Evolutionary conservation across 2,797 vertebrate species (phyloP).

Genomic region (Phrynocephalus forsythii): DNA sequence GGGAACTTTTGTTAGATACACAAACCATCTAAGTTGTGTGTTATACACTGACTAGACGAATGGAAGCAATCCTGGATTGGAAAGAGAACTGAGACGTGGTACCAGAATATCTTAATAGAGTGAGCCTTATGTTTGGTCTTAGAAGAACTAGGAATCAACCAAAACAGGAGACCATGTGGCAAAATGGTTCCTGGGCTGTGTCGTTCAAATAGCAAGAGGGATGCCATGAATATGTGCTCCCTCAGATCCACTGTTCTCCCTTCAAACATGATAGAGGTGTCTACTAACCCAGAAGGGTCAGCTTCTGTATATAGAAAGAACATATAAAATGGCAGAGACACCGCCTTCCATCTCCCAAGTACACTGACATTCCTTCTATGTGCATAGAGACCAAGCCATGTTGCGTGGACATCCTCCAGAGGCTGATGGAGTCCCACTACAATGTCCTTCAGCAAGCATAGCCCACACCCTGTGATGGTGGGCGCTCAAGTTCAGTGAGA

Average conservation of each 20-base stretch:
- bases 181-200: background rate
- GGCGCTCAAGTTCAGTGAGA: background rate
- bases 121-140: background rate
- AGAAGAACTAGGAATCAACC: background rate
- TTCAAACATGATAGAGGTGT: background rate
- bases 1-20: background rate
- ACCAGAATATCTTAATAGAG: background rate
- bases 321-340: background rate
- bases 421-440: background rate
- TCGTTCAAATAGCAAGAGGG: background rate
- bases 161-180: background rate
- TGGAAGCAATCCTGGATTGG: background rate
- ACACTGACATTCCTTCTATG: background rate
- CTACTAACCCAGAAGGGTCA: background rate
- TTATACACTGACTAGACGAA: background rate
- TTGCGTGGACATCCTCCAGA: background rate
- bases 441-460: background rate
- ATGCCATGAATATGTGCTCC: background rate
- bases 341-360: background rate
- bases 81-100: background rate
- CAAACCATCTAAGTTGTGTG: background rate
- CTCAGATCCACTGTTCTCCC: background rate
- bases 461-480: background rate
- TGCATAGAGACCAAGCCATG: background rate
- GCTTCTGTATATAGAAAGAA: background rate